These are phyloP conservation scores for Tenthredo scrophulariae DNA, from an alignment of 2,888 invertebrate species.

Conservation along the genomic window DNA sequence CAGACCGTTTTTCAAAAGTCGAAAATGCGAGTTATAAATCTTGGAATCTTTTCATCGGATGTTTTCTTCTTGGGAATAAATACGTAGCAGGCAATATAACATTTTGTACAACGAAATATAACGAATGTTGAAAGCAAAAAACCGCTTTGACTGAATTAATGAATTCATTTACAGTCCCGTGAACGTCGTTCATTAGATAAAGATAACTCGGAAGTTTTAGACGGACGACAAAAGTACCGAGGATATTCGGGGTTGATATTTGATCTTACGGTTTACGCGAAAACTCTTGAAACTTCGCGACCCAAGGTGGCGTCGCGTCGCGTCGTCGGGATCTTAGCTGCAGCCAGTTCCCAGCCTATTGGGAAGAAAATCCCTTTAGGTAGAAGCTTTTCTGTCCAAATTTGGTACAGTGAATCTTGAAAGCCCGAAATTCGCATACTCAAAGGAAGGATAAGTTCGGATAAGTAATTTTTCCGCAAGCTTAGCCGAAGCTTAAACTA, in stretches of 20 bases:
- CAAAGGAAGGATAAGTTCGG: background rate
- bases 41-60: background rate
- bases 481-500: background rate
- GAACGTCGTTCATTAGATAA: background rate
- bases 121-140: background rate
- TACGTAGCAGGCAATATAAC: background rate
- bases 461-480: background rate
- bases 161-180: background rate
- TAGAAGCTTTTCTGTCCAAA: constrained; percentile 19
- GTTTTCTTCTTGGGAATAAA: background rate
- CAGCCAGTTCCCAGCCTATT: background rate
- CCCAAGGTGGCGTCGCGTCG: background rate
- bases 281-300: constrained; percentile 17
- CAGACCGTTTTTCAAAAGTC: background rate
- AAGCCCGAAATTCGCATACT: background rate
- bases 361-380: constrained; percentile 27
- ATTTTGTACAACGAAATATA: background rate
- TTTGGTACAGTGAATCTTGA: background rate
- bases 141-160: background rate
- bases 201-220: background rate
- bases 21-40: constrained; percentile 17
- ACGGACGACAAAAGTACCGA: background rate
- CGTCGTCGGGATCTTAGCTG: background rate
- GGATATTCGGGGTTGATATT: constrained; percentile 6
- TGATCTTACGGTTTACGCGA: background rate